These are phyloP conservation scores for Liodrosophila aerea DNA, from an alignment of 2,888 invertebrate genomes.

Conservation along the genomic window DNA sequence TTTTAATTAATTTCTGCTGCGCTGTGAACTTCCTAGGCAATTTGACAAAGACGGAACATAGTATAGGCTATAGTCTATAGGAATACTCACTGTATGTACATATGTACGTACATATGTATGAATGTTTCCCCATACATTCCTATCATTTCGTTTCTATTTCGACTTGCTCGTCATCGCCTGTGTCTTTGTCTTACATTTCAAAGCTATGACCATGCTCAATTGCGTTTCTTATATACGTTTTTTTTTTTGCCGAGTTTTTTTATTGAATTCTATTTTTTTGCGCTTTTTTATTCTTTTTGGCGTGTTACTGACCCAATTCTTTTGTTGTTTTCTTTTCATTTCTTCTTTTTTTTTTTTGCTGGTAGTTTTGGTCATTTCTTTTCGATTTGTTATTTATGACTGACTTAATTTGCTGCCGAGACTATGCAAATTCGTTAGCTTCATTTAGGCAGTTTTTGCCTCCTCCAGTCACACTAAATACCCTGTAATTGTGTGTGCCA, in stretches of 20 bases:
- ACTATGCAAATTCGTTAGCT: constrained; percentile 62
- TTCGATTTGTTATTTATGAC: constrained; percentile 76
- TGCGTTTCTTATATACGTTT: constrained; percentile 44
- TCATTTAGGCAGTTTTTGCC: constrained; percentile 17
- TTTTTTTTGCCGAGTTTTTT: constrained; percentile 27
- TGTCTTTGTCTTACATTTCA: constrained; percentile 47
- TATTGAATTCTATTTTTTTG: constrained; percentile 11
- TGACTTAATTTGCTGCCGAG: constrained; percentile 65
- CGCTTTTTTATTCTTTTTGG: constrained; percentile 54
- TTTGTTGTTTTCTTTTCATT: constrained; percentile 44
- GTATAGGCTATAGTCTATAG: neutral
- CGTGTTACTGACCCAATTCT: constrained; percentile 75
- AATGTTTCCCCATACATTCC: constrained; percentile 15
- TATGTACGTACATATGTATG: constrained; percentile 7
- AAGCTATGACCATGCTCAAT: constrained; percentile 72
- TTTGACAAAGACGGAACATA: constrained; percentile 51
- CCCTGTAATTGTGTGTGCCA: neutral
- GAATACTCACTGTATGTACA: neutral
- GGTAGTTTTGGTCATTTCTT: constrained; percentile 68
- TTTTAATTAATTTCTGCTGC: constrained; percentile 58
- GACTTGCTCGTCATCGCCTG: constrained; percentile 26
- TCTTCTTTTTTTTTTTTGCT: neutral
- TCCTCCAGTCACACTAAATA: neutral
- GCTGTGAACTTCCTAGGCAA: constrained; percentile 58
- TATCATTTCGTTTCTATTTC: constrained; percentile 9